Percentiles rank a stretch among this genome's conserved stretches.
These are phyloP conservation scores for Panulirus ornatus DNA, from an alignment of 1,140 invertebrate genomes.

Conservation along the genomic window DNA sequence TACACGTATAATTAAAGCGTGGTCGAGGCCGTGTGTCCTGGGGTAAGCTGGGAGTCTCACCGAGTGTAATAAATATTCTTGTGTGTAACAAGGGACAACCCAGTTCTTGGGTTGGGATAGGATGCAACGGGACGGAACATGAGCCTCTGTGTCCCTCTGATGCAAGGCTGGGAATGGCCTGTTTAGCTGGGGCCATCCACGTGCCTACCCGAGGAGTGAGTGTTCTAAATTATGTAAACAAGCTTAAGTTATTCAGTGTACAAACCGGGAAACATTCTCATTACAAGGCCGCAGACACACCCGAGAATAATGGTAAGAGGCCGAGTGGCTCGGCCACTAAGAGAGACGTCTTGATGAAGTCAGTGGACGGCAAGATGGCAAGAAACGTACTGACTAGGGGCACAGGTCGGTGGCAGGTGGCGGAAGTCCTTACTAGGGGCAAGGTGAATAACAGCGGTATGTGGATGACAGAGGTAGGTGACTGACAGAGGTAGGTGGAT, in stretches of 20 bases:
- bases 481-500: neutral
- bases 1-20: constrained; percentile 61
- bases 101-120: neutral
- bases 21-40: constrained; percentile 12
- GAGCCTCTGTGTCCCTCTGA: neutral
- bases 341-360: neutral
- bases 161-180: constrained; percentile 17
- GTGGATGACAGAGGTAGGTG: neutral
- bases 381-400: no score
- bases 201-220: constrained; percentile 21
- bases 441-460: neutral
- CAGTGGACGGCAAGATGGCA: neutral
- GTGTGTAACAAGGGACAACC: constrained; percentile 31
- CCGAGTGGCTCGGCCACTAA: neutral
- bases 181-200: neutral
- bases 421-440: neutral
- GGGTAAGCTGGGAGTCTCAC: constrained; percentile 18
- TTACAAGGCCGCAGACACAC: constrained; percentile 48
- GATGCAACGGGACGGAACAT: neutral
- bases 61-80: constrained; percentile 45
- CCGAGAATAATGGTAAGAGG: constrained; percentile 21
- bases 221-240: constrained; percentile 63
- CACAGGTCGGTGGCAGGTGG: neutral
- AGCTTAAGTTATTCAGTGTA: constrained; percentile 54
- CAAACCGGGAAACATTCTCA: constrained; percentile 64